Evolutionary conservation across 1,140 invertebrate species (phyloP).

Genomic region (Leptinotarsa lineolata): DNA sequence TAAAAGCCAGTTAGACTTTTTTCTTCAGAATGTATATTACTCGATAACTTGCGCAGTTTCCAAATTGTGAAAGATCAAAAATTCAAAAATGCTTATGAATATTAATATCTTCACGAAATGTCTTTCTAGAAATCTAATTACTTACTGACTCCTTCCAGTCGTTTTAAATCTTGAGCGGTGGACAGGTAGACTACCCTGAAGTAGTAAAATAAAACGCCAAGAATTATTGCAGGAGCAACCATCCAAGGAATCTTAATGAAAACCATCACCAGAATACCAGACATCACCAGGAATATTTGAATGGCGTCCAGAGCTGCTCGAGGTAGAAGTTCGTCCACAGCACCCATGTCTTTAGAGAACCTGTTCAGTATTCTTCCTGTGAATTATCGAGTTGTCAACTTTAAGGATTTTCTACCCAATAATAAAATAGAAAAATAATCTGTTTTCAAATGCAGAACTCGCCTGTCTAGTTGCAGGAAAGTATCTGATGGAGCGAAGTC

Average conservation of each 20-base stretch:
- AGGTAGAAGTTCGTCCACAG: conserved; percentile 87
- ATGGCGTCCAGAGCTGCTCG: conserved; percentile 77
- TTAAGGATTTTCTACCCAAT: too few species aligned
- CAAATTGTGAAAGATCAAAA: not conserved
- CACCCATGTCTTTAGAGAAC: conserved; percentile 79
- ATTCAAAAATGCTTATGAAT: too few species aligned
- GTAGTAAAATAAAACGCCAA: conserved; percentile 72
- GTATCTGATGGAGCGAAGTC: too few species aligned
- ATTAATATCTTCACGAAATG: too few species aligned
- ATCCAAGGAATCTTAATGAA: conserved; percentile 76
- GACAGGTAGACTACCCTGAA: conserved; percentile 78
- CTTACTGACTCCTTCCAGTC: conserved; percentile 73
- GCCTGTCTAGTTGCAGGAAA: not conserved
- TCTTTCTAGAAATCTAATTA: not conserved
- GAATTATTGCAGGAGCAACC: conserved; percentile 68
- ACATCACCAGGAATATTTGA: conserved; percentile 65
- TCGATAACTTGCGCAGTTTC: not conserved
- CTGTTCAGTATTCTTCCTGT: conserved; percentile 68
- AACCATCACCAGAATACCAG: conserved; percentile 65
- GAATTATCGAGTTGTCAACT: too few species aligned
- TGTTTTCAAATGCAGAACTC: not conserved
- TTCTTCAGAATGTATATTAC: too few species aligned
- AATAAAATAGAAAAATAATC: not conserved
- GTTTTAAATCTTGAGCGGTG: conserved; percentile 83
- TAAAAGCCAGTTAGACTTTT: not conserved